Evolutionary conservation across 2,797 vertebrate genomes (phyloP), one percentile per base, ranked within the genome.

Genomic region (Spea hammondii): DNA sequence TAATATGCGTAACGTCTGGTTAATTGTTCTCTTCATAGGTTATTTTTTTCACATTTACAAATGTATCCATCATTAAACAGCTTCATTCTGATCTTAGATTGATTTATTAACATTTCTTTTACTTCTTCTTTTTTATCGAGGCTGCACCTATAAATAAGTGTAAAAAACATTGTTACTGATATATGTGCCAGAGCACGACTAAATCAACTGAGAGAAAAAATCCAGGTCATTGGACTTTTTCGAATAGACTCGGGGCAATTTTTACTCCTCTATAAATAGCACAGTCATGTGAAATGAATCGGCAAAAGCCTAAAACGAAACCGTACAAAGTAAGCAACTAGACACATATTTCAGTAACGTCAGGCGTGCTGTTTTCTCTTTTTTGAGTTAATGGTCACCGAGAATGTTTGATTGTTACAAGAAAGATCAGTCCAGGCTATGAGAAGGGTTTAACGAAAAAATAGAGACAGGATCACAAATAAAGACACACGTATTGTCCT

Each of bases 231-330:
- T 87, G 90, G 89, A 85, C 90, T 90, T 62, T 62, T 62, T 59
- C 5, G 9, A 92, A 89, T 84, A 88, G 90, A 88, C 90, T 84
- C 82, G 86, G 45, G 85, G 90, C 91, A 88, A 90, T 91, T 90
- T 92, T 62, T 73, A 89, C 90, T 88, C 85, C 85, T 91, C 89
- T 89, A 88, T 88, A 93, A 92, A 93, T 91, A 92, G 91, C 88
- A 87, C 87, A 90, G 91, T 90, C 90, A 92, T 89, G 88, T 91
- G 90, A 88, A 91, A 91, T 90, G 90, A 90, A 90, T 85, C 76
- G 45, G 85, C 84, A 90, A 17, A 90, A 86, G 86, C 84, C 8
- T 86, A 86, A 83, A 85, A 67, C 44, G 50, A 71, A 91, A 90
- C 91, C 89, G 91, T 83, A 88, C 87, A 88, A 84, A 86, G 88